These are phyloP conservation scores for Hapalemur alaotrensis DNA, from an alignment of 2,797 vertebrate genomes.

Conservation along the genomic window DNA sequence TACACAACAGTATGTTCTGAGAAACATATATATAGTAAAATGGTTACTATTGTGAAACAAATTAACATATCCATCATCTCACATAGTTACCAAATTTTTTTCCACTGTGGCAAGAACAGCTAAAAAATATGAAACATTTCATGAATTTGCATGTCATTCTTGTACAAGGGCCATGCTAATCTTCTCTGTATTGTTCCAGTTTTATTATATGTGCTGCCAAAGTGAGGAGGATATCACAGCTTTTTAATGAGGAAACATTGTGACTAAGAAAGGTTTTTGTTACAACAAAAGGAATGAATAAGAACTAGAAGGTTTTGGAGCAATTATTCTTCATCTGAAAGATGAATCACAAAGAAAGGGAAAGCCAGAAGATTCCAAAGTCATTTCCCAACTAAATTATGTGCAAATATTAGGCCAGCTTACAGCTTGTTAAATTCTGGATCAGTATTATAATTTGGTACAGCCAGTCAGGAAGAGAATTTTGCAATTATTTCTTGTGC, in stretches of 20 bases:
- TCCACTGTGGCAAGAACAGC: not conserved
- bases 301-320: not conserved
- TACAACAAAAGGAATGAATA: not conserved
- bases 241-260: not conserved
- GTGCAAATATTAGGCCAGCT: not conserved
- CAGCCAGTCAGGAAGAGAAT: not conserved
- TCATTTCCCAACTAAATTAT: not conserved
- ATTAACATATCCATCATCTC: not conserved
- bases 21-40: not conserved
- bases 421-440: not conserved
- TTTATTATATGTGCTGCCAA: not conserved
- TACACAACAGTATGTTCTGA: not conserved
- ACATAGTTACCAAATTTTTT: not conserved
- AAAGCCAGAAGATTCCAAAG: not conserved
- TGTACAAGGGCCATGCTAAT: not conserved
- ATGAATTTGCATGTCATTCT: not conserved
- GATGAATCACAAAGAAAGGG: not conserved
- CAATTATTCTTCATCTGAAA: not conserved
- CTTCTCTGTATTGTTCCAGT: not conserved
- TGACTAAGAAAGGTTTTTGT: not conserved
- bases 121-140: not conserved
- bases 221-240: not conserved
- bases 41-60: not conserved
- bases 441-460: not conserved
- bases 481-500: not conserved